phyloP scores from a whole-genome alignment of 2,888 invertebrate genomes.

The Eilema griseolum region DNA sequence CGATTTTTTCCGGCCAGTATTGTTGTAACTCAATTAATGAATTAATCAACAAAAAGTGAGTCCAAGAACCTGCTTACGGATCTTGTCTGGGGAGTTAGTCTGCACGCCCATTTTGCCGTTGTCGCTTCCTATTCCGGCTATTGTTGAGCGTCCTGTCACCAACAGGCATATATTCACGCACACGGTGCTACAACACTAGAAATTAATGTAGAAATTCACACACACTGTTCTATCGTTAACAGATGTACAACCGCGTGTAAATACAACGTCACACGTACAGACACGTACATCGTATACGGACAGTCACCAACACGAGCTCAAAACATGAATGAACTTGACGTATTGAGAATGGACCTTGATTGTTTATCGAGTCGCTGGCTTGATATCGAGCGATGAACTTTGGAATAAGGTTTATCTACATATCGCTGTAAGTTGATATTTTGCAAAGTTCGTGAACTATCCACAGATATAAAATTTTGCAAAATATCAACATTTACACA shows the following conservation, averaged over 20 bases:
- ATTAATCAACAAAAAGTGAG: constrained; percentile 67
- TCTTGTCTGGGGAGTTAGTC: constrained; percentile 75
- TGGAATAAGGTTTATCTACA: constrained; percentile 27
- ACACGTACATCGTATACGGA: constrained; percentile 38
- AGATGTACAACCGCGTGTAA: constrained; percentile 28
- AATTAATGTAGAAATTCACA: constrained; percentile 51
- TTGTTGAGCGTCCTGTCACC: constrained; percentile 82
- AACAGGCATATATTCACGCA: constrained; percentile 70
- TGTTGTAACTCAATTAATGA: constrained; percentile 69
- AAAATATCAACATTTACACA: no score
- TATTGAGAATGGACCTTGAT: constrained; percentile 75
- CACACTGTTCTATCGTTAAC: constrained; percentile 51
- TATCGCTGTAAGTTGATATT: not conserved
- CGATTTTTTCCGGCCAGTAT: constrained; percentile 57
- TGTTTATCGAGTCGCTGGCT: constrained; percentile 65
- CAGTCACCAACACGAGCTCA: constrained; percentile 53
- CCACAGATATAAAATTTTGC: no score
- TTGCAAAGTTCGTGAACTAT: not conserved
- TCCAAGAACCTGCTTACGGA: constrained; percentile 77
- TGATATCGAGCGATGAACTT: constrained; percentile 76
- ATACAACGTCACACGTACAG: constrained; percentile 32
- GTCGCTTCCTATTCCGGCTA: constrained; percentile 85
- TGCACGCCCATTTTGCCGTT: constrained; percentile 76
- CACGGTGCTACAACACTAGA: constrained; percentile 51
- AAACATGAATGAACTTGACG: constrained; percentile 79